phyloP scores from a whole-genome alignment of 2,113 vertebrate species.

The Porphyrio hochstetteri region DNA sequence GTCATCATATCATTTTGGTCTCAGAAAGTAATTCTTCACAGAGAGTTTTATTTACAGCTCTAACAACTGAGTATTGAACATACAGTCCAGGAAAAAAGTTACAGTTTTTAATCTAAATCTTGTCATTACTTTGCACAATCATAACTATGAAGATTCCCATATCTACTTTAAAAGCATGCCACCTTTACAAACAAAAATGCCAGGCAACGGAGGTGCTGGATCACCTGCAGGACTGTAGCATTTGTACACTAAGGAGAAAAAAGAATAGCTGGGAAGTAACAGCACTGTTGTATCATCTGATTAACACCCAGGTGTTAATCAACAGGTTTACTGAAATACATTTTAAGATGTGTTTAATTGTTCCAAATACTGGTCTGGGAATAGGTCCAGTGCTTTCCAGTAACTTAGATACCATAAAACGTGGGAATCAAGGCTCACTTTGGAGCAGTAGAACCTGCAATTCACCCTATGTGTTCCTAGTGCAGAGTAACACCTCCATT shows the following conservation, averaged over 20 bases:
- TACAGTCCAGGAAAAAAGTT: neutral
- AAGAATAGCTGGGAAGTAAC: rapidly evolving
- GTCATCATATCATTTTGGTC: neutral
- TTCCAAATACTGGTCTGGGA: constrained; percentile 1
- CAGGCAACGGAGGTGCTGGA: rapidly evolving
- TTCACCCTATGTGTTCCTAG: rapidly evolving
- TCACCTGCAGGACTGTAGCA: neutral
- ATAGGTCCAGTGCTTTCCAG: neutral
- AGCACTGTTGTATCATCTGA: neutral
- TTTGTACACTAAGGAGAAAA: neutral
- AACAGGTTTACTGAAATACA: neutral
- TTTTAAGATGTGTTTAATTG: neutral
- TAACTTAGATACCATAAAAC: neutral
- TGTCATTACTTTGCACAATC: neutral
- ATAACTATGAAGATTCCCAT: neutral
- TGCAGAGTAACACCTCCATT: neutral
- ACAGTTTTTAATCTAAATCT: neutral
- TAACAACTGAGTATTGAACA: neutral
- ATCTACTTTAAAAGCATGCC: neutral
- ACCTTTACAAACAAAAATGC: neutral
- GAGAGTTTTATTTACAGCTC: neutral
- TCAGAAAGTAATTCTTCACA: neutral
- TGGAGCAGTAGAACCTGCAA: neutral
- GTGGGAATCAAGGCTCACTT: neutral
- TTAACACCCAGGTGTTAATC: neutral